Evolutionary conservation across 2,888 invertebrate genomes (phyloP), one percentile per base, ranked within the genome.

Genomic region (Stramonita haemastoma): DNA sequence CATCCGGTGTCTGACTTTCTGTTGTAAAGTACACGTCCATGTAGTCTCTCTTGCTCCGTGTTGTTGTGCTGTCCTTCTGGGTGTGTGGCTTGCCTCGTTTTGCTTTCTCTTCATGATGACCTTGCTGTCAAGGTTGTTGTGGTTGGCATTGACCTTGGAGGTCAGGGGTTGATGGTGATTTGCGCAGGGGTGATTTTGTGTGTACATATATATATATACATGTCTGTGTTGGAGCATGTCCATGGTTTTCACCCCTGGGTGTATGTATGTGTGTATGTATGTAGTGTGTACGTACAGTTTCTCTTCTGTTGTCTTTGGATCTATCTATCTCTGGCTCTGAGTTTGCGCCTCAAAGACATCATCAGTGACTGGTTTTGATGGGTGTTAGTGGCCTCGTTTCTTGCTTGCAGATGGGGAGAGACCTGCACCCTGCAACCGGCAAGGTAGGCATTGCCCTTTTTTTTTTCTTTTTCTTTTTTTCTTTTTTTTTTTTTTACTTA

Each of bases 381-480:
- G 70, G 22, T 36, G 81, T 26, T 83, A 87, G 89, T 89, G 89
- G 89, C 85, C 56, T 81, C 57, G 66, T 83, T 73, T 34, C 89
- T 89, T 91, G 86, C 88, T 90, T 93, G 60, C 92, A 95, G 95
- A 95, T 94, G 95, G 95, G 77, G 95, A 95, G 89, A 92, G 95
- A 90, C 95, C 95, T 79, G 93, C 94, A 89, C 95, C 95, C 87
- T 94, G 93, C 90, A 94, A 95, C 90, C 93, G 96, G 93, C 95
- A 95, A 94, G 96, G 95, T 95, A 92, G 93, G 93, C 93, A 95
- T 90, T 89, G 90, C 15, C 34, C 29, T 73, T 46, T 73, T 34
- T 57, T 89, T n/a, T n/a, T n/a, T n/a, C n/a, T n/a, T n/a, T n/a
- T n/a, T n/a, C n/a, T n/a, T 85, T 57, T 60, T 81, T 34, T 57